Evolutionary conservation across 2,113 vertebrate species (phyloP), one percentile per base, ranked within the genome.

Genomic region (Nettapus auritus): DNA sequence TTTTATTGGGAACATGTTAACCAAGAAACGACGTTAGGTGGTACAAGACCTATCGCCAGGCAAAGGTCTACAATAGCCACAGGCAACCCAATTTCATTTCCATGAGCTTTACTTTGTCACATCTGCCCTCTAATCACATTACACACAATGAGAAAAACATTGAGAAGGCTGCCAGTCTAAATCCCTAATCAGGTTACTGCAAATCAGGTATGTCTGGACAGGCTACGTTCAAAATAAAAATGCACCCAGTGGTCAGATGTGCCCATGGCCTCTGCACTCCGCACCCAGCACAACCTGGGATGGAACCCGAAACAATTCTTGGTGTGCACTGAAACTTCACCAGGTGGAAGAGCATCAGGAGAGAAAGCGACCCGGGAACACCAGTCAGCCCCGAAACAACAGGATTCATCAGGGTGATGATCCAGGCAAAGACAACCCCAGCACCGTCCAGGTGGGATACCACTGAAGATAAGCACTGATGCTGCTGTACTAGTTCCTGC

Each of bases 11-110:
- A 96, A 91, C 84, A 92, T 93, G 85, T 69, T 93, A 86, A 95
- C 42, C 63, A 48, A 80, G 78, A 85, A 97, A 97, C 97, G 31
- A 52, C 6, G 77, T 97, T 96, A 96, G 70, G 17, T 64, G 67
- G 71, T 46, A 78, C 77, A 78, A n/a, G 26, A 48, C 23, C 38
- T 70, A 85, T 67, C 63, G 53, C 88, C 91, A 90, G 91, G 92
- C 66, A 95, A 97, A 98, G 97, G 97, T 97, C 97, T 94, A 33
- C 14, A 66, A 48, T 8, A 68, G 97, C 98, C 95, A 40, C 13
- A 42, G 95, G 98, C 96, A 76, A 92, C 11, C 42, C 62, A 57
- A 22, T 83, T 63, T 64, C 44, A 80, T 55, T 95, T 90, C 87
- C 53, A 25, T 9, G 68, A 90, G 77, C 50, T 88, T 74, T 59